Percentiles rank a stretch among this genome's conserved stretches.
Evolutionary conservation across 2,888 invertebrate species (phyloP).

Genomic region (Scelioninae gen. 2): DNA sequence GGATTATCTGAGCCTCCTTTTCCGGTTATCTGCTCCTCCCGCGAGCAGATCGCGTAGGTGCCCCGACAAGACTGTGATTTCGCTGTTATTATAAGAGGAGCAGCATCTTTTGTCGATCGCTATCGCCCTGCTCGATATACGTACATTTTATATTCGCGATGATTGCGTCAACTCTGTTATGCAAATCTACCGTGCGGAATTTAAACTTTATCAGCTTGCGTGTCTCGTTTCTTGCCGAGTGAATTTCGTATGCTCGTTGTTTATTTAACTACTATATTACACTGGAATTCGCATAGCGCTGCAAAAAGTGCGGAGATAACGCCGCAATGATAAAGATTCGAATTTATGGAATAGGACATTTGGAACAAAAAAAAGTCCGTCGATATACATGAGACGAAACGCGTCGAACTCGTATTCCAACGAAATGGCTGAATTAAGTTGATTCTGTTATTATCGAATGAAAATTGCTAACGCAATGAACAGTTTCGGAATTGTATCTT

Average conservation of each 20-base stretch:
- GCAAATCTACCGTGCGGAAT: conserved; percentile 42
- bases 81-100: conserved; percentile 56
- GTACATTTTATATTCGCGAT: conserved; percentile 44
- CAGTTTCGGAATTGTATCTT: conserved; percentile 15
- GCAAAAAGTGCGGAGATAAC: conserved; percentile 35
- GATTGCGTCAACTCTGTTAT: conserved; percentile 55
- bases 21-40: conserved; percentile 47
- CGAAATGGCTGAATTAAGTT: conserved; percentile 31
- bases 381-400: conserved; percentile 18
- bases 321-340: conserved; percentile 31
- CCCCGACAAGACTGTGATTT: conserved; percentile 55
- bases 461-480: conserved; percentile 14
- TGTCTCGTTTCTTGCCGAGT: conserved; percentile 36
- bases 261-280: conserved; percentile 51
- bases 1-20: conserved; percentile 53
- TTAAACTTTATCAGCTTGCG: conserved; percentile 36
- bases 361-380: conserved; percentile 3
- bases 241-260: conserved; percentile 38
- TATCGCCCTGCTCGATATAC: conserved; percentile 52
- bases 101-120: conserved; percentile 55
- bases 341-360: conserved; percentile 29
- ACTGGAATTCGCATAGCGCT: conserved; percentile 28
- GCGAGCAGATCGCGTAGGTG: conserved; percentile 55
- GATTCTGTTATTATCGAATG: conserved; percentile 23
- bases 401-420: conserved; percentile 29